These are phyloP conservation scores for Romanogobio albipinnatus DNA, from an alignment of 2,113 vertebrate species.

Conservation along the genomic window DNA sequence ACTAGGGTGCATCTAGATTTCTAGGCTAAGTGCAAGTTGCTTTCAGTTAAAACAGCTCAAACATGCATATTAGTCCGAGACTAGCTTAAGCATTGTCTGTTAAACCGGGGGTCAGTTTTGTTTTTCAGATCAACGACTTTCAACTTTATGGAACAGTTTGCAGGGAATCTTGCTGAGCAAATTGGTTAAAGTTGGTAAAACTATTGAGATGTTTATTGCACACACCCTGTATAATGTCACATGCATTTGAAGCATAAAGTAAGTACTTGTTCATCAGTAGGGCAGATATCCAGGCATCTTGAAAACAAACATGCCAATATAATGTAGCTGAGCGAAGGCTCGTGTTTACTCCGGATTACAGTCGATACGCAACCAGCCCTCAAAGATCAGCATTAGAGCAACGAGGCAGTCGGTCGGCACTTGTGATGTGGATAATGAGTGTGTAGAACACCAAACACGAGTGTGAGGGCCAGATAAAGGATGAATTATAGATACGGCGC, in stretches of 20 bases:
- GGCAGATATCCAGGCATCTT: background rate
- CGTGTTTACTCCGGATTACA: constrained; percentile 68
- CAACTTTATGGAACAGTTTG: too few relatives aligned
- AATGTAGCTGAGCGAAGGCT: background rate
- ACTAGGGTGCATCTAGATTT: too few relatives aligned
- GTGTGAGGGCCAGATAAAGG: constrained; percentile 73
- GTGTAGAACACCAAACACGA: constrained; percentile 63
- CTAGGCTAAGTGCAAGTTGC: too few relatives aligned
- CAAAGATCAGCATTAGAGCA: constrained; percentile 65
- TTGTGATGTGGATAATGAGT: constrained; percentile 70
- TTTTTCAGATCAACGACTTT: too few relatives aligned
- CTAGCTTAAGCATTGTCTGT: too few relatives aligned
- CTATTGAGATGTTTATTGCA: too few relatives aligned
- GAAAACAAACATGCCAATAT: background rate
- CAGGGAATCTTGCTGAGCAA: too few relatives aligned
- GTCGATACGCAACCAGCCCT: constrained; percentile 62
- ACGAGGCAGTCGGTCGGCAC: constrained; percentile 58
- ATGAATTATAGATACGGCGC: constrained; percentile 76
- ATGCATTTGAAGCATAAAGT: background rate
- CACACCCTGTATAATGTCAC: background rate
- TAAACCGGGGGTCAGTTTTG: too few relatives aligned
- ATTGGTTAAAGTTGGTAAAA: too few relatives aligned
- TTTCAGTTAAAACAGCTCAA: too few relatives aligned
- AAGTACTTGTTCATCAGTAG: too few relatives aligned
- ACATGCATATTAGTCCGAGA: too few relatives aligned